These are phyloP conservation scores for Echinarachnius parma DNA, from an alignment of 53 echinoderm and acorn worm genomes.

Conservation along the genomic window DNA sequence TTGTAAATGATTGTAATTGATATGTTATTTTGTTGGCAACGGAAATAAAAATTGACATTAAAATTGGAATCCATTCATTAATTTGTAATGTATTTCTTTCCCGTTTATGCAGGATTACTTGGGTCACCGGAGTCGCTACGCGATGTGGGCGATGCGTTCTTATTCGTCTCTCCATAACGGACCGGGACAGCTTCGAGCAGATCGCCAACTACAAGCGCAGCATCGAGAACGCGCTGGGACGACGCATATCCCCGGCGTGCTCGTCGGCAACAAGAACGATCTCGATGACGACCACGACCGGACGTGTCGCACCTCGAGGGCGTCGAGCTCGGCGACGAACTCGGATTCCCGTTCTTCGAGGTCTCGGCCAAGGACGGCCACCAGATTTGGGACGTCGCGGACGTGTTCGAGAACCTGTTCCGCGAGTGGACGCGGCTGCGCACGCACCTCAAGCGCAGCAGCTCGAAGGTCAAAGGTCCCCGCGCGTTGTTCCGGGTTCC, in stretches of 20 bases:
- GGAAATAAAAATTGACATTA: too few species aligned
- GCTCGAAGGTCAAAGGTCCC: too few species aligned
- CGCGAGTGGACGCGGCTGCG: slow-evolving; percentile 59
- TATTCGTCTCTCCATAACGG: slow-evolving; percentile 76
- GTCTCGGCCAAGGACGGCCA: slow-evolving; percentile 81
- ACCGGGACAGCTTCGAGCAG: slow-evolving; percentile 69
- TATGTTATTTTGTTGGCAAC: too few species aligned
- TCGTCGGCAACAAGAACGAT: slow-evolving; percentile 83
- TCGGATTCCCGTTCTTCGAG: slow-evolving; percentile 69
- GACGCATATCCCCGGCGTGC: slow-evolving; percentile 52
- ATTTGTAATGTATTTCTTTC: too few species aligned
- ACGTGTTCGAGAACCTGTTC: slow-evolving; percentile 66
- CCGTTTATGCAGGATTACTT: too few species aligned
- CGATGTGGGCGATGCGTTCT: slow-evolving; percentile 79
- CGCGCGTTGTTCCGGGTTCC: slow-evolving; percentile 4
- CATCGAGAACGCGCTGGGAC: slow-evolving; percentile 58
- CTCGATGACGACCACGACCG: slow-evolving; percentile 48
- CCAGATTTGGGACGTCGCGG: slow-evolving; percentile 70
- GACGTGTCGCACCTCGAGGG: slow-evolving; percentile 66
- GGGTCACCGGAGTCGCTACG: slow-evolving; percentile 71
- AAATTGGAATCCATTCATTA: too few species aligned
- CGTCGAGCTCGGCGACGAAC: slow-evolving; percentile 58
- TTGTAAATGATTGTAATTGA: too few species aligned
- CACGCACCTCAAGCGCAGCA: slow-evolving; percentile 25
- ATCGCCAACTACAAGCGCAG: slow-evolving; percentile 52